These are phyloP conservation scores for Ophiodon elongatus DNA, from an alignment of 2,113 vertebrate genomes.

Conservation along the genomic window DNA sequence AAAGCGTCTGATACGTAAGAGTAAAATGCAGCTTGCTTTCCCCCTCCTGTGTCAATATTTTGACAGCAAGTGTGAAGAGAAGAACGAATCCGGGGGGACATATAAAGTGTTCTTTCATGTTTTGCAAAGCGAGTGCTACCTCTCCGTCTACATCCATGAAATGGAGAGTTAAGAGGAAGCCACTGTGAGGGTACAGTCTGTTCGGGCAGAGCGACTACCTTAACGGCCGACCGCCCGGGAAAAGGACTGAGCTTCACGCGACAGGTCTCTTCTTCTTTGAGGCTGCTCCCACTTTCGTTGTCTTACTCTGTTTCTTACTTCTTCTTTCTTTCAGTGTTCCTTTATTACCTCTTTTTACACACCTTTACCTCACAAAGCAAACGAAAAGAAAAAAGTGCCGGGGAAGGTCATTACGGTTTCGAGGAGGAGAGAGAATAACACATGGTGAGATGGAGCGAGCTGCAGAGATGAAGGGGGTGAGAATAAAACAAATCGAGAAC, in stretches of 20 bases:
- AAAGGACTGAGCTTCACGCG: conserved; percentile 46
- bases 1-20: conserved; percentile 71
- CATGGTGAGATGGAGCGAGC: conserved; percentile 22
- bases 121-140: conserved; percentile 65
- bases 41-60: conserved; percentile 72
- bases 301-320: conserved; percentile 4
- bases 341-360: conserved; percentile 12
- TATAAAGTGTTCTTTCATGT: conserved; percentile 80
- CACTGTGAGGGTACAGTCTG: conserved; percentile 46
- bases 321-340: conserved; percentile 27
- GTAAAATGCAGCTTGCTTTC: conserved; percentile 63
- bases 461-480: conserved; percentile 39
- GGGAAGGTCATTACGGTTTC: conserved; percentile 51
- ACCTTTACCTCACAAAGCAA: conserved; percentile 36
- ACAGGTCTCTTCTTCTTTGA: conserved; percentile 8
- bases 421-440: conserved; percentile 39
- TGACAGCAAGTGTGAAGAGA: conserved; percentile 66
- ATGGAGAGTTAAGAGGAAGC: conserved; percentile 61
- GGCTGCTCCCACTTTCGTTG: conserved; percentile 6
- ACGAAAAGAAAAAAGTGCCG: conserved; percentile 11
- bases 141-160: conserved; percentile 64
- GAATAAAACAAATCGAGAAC: conserved; percentile 65
- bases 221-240: conserved; percentile 52
- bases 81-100: conserved; percentile 62
- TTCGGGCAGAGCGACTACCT: conserved; percentile 60